Conservation (phyloP, 2,797 vertebrate species). For the Valencia hispanica region DNA sequence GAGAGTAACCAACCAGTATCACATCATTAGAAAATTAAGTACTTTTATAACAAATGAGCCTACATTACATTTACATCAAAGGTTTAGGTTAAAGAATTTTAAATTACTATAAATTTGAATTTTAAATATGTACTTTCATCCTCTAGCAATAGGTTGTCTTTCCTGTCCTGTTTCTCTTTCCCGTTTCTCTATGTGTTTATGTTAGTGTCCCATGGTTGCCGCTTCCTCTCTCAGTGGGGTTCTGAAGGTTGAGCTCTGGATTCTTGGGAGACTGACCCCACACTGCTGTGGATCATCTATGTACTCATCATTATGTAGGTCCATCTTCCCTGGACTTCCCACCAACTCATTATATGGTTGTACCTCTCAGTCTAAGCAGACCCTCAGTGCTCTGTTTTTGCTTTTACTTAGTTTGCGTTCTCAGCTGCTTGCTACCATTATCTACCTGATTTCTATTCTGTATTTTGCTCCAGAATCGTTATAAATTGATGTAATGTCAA, state of each 20-base stretch:
- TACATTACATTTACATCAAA: not conserved
- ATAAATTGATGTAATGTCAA: too few relatives aligned
- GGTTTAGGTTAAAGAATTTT: not conserved
- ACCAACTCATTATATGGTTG: not conserved
- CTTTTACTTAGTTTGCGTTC: not conserved
- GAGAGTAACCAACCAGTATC: not conserved
- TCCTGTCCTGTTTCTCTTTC: not conserved
- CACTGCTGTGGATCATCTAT: conserved; percentile 1
- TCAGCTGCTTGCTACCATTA: not conserved
- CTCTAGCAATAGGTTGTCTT: not conserved
- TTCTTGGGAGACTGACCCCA: conserved; percentile 6
- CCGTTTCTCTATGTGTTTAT: not conserved
- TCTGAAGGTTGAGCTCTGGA: not conserved
- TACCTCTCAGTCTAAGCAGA: not conserved
- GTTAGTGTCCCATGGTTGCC: not conserved
- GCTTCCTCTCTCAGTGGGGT: not conserved
- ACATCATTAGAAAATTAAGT: not conserved
- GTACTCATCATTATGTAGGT: not conserved
- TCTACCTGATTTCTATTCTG: not conserved
- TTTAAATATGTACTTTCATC: not conserved
- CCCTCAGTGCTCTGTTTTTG: not conserved
- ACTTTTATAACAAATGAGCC: not conserved
- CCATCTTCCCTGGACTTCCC: not conserved
- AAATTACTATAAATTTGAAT: not conserved
- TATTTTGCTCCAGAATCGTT: not conserved